phyloP scores from a whole-genome alignment of 2,797 vertebrate genomes.

The Chelonia mydas region DNA sequence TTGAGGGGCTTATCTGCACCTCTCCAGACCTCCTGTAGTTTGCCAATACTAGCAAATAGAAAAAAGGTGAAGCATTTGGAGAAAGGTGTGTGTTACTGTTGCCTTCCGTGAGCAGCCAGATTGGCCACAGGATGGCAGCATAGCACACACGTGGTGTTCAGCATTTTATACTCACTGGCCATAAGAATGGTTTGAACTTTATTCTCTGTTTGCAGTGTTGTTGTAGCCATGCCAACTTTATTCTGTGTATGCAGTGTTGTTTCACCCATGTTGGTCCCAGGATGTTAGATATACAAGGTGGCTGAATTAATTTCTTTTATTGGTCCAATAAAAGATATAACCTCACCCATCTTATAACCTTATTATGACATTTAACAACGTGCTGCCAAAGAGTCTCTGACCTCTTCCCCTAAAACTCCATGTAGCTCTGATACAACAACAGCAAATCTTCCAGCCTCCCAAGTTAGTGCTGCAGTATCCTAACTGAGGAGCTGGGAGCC shows the following conservation, averaged over 20 bases:
- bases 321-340: background rate
- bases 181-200: background rate
- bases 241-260: background rate
- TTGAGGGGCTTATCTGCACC: background rate
- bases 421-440: background rate
- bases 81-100: rapidly evolving
- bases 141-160: background rate
- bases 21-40: background rate
- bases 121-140: conserved; percentile 73
- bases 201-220: background rate
- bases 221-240: background rate
- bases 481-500: background rate
- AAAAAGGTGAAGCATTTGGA: rapidly evolving
- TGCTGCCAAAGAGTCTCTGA: background rate
- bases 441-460: background rate
- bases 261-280: background rate
- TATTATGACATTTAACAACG: background rate
- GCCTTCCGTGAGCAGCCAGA: background rate
- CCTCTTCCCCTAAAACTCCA: background rate
- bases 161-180: rapidly evolving
- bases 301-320: background rate
- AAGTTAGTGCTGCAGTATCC: background rate
- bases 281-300: background rate
- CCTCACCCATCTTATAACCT: background rate
- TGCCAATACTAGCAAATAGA: background rate